Conservation (phyloP, 2,888 invertebrate species). For the Drosophila pseudotakahashii region DNA sequence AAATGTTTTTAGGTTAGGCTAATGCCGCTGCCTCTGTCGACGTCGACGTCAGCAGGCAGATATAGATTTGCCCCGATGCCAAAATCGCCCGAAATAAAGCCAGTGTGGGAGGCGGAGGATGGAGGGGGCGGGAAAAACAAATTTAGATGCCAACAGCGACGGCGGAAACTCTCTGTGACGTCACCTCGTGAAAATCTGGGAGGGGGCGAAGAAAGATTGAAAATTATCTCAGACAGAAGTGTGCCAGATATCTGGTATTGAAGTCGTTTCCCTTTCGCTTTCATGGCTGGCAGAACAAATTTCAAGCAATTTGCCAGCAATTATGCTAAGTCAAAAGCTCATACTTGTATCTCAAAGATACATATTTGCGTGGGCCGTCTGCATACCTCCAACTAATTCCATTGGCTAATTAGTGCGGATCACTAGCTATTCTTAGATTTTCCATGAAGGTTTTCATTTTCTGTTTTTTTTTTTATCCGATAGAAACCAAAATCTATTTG, state of each 20-base stretch:
- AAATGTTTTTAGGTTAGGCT: constrained; percentile 70
- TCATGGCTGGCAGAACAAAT: constrained; percentile 28
- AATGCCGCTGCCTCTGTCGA: constrained; percentile 50
- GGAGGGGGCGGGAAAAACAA: constrained; percentile 40
- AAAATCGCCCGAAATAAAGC: constrained; percentile 73
- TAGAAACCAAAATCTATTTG: constrained; percentile 34
- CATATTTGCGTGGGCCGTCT: constrained; percentile 10
- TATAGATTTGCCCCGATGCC: constrained; percentile 59
- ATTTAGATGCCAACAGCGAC: constrained; percentile 55
- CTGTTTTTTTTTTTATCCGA: neutral
- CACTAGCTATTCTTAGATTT: neutral
- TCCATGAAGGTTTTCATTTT: neutral
- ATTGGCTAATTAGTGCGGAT: constrained; percentile 16
- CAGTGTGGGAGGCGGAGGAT: constrained; percentile 49
- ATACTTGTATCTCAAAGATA: constrained; percentile 35
- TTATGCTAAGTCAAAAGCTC: constrained; percentile 32
- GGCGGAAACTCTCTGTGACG: constrained; percentile 69
- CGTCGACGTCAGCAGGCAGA: constrained; percentile 38
- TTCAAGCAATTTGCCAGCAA: constrained; percentile 54
- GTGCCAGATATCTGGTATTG: constrained; percentile 57
- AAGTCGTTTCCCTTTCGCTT: constrained; percentile 55
- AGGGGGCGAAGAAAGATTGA: constrained; percentile 10
- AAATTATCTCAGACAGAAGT: constrained; percentile 60
- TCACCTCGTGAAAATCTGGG: constrained; percentile 38
- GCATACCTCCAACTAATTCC: constrained; percentile 17